Evolutionary conservation across 2,888 invertebrate species (phyloP), one percentile per base, ranked within the genome.

Genomic region (Eremobia ochroleuca): DNA sequence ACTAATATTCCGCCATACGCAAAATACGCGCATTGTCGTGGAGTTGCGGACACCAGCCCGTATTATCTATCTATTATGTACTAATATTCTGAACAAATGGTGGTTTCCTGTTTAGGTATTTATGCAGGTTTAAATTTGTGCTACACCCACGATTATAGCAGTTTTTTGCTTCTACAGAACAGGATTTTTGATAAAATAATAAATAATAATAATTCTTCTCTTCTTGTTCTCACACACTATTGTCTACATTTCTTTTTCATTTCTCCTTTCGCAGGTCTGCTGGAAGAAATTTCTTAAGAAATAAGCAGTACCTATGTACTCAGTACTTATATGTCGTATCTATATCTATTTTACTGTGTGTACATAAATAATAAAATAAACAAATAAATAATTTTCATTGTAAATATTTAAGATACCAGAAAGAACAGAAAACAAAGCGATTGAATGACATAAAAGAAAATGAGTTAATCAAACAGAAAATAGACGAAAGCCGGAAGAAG

Each of bases 401-500:
- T 31, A 13, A 68, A 25, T 2, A 46, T 90, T 91, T 1, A 83
- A 96, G 96, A 76, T 97, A 96, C 89, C 92, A 92, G 52, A 92
- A 94, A 78, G 95, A 95, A 78, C 93, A 95, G 81, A 94, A 96
- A 88, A 91, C 91, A 0, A 94, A 95, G 77, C 92, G 96, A 4
- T 82, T 96, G 37, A 94, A 93, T 79, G 96, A 96, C 67, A 95
- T 96, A 46, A 94, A 96, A 78, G 94, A 96, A 80, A 95, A 94
- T 90, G 95, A 96, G 79, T 74, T 95, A 43, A 92, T 96, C 25
- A 96, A 95, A 77, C 95, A 96, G 85, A 95, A 95, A 83, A 96
- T 96, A 5, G 96, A 96, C 2, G 95, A 95, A 28, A 95, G 92
- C 76, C 88, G 96, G 37, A 96, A 96, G 91, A 96, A 95, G 79